Base-by-base conservation (phyloP, 2,113 vertebrate genomes). In the Dasyornis broadbenti region DNA sequence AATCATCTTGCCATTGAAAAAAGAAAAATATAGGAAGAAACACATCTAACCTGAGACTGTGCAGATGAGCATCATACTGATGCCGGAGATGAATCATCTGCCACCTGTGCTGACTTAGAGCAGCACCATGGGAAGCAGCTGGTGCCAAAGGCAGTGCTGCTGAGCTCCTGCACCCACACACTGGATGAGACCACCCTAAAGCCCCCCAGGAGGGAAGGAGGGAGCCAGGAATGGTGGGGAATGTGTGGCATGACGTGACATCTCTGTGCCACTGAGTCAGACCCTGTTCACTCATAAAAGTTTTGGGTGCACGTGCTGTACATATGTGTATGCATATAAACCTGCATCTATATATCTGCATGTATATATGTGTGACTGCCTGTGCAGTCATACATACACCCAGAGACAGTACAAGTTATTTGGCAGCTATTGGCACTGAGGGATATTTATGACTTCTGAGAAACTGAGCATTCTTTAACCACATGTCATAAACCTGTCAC, bases 31-130 rank as follows among this genome's bases (percentile, higher is more conserved):
- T 0, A 56, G 9, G 44, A 68, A 65, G 63, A 59, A 35, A 12
- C 11, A 28, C 33, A 16, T 59, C 66, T 76, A 90, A 88, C 77
- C 92, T 92, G 93, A 53, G 71, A 76, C 76, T 44, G 68, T 76
- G 78, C 92, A 96, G 95, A 95, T 86, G 88, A 96, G 86, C 97
- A 92, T 92, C 45, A 15, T n/a, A 88, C 69, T 16, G 78, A 94
- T 47, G 57, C 15, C 7, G 6, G 92, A 61, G 42, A 92, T 97
- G 95, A 98, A 88, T 98, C 97, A 97, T 92, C 96, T 92, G 77
- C 92, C 86, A 92, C 97, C 91, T 97, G 96, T 37, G 10, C 94
- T 95, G 87, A 92, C 95, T 96, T 94, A 92, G 92, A 95, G 91
- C 81, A 75, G 44, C 57, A 30, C 15, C 83, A 81, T 2, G 15